Evolutionary conservation across 2,888 invertebrate species (phyloP).

Genomic region (Crossocerus cetratus): DNA sequence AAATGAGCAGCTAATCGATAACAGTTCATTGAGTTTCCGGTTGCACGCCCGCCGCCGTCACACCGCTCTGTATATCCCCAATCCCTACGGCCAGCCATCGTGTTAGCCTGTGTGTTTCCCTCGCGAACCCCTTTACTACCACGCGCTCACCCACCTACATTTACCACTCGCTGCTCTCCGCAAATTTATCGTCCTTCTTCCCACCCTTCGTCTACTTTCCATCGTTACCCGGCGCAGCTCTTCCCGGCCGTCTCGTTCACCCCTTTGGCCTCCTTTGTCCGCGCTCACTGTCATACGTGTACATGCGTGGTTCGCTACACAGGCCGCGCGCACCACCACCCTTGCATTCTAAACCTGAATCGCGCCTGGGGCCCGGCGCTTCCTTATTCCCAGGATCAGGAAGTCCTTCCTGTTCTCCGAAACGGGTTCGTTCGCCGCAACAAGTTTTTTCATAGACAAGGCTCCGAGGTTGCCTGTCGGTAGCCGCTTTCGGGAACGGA

Average conservation of each 20-base stretch:
- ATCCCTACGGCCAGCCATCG: conserved; percentile 13
- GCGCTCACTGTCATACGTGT: no score
- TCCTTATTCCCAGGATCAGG: no score
- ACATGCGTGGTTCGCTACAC: no score
- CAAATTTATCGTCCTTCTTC: conserved; percentile 46
- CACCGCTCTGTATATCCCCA: background rate
- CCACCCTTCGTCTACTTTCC: conserved; percentile 6
- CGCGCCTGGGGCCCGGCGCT: no score
- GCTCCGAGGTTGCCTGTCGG: no score
- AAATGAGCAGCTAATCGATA: conserved; percentile 73
- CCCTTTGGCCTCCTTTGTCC: conserved; percentile 10
- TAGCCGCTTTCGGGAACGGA: no score
- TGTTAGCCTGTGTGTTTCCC: conserved; percentile 18
- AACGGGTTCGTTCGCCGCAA: no score
- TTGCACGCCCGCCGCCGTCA: conserved; percentile 54
- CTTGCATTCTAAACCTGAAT: no score
- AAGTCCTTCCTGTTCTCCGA: no score
- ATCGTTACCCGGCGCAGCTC: background rate
- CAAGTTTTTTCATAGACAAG: no score
- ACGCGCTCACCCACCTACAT: background rate
- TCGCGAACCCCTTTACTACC: conserved; percentile 5
- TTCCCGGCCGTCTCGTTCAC: background rate
- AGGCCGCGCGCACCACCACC: no score
- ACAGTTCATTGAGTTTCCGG: conserved; percentile 72
- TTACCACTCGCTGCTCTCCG: conserved; percentile 18